These are phyloP conservation scores for Pollenia angustigena DNA, from an alignment of 2,888 invertebrate species.

Conservation along the genomic window DNA sequence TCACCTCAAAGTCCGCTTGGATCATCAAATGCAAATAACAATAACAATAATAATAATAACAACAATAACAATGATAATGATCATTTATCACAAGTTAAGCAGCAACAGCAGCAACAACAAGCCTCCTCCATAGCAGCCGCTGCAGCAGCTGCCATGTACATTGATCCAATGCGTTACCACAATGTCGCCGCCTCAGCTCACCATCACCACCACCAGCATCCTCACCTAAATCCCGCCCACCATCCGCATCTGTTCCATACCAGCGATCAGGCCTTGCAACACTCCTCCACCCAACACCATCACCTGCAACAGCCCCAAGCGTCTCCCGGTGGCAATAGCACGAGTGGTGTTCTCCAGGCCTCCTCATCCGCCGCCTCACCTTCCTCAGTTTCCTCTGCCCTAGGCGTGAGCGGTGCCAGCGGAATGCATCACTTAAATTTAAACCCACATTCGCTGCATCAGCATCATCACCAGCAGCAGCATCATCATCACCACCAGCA, in stretches of 20 bases:
- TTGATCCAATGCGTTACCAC: conserved; percentile 84
- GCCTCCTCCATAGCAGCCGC: conserved; percentile 84
- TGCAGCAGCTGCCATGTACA: conserved; percentile 84
- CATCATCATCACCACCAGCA: conserved; percentile 84
- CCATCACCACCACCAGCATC: conserved; percentile 84
- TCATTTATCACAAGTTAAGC: conserved; percentile 80
- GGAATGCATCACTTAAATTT: conserved; percentile 82
- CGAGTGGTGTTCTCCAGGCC: conserved; percentile 81
- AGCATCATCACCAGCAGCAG: conserved; percentile 83
- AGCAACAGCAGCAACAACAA: conserved; percentile 78
- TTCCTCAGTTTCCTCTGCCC: conserved; percentile 81
- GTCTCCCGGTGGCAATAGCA: conserved; percentile 80
- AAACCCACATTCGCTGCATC: conserved; percentile 83
- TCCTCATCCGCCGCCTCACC: conserved; percentile 80
- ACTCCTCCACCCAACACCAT: conserved; percentile 76
- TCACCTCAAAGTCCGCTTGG: conserved; percentile 83
- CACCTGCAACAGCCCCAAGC: conserved; percentile 77
- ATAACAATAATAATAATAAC: conserved; percentile 78
- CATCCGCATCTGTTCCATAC: conserved; percentile 83
- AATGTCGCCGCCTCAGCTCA: conserved; percentile 75
- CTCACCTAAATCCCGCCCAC: conserved; percentile 83
- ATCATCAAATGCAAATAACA: conserved; percentile 77
- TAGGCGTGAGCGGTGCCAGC: conserved; percentile 76
- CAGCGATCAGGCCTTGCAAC: conserved; percentile 82
- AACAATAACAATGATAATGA: conserved; percentile 79